Base-by-base conservation (phyloP, 2,113 vertebrate species). In the Siniperca knerii region DNA sequence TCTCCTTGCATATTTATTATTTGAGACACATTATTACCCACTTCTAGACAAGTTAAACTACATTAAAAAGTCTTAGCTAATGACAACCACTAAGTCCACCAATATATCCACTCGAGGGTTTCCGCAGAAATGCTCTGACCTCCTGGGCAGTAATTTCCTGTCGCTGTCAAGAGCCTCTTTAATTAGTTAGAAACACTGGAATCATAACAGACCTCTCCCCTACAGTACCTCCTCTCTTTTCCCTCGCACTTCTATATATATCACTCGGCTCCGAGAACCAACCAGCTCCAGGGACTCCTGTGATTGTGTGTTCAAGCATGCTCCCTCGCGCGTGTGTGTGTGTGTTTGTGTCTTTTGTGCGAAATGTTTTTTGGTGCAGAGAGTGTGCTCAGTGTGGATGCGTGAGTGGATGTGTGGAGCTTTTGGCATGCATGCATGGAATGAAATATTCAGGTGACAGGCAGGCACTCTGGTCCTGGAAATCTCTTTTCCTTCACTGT, bases 371-470 rank as follows among this genome's bases (percentile, higher is more conserved):
- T 86, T 29, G 54, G 54, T 81, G 79, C 78, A 82, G 70, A 29
- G 77, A 21, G 83, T 44, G 81, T n/a, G 25, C 58, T 82, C 40
- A 8, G 50, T 64, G 74, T 81, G 79, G 67, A 57, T 62, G 78
- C 55, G 48, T 70, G 77, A 44, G 71, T 55, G 52, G 21, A 57
- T 70, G 9, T 82, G 83, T 70, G 67, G 57, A 74, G 88, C 83
- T 84, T 81, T 80, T 85, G 54, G 75, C 82, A 73, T 77, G 87
- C 81, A 71, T 81, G 83, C 79, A 81, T 61, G 73, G 69, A 74
- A 93, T 94, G 66, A 94, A 94, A 94, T 94, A 95, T 94, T 94
- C 92, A 94, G 92, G 92, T 91, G 83, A 88, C 88, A 76, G 65
- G 81, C 84, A 79, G 79, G 23, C 75, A 18, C 86, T 85, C 72